These are phyloP conservation scores for Phthorimaea operculella DNA, from an alignment of 1,140 invertebrate genomes.

Conservation along the genomic window DNA sequence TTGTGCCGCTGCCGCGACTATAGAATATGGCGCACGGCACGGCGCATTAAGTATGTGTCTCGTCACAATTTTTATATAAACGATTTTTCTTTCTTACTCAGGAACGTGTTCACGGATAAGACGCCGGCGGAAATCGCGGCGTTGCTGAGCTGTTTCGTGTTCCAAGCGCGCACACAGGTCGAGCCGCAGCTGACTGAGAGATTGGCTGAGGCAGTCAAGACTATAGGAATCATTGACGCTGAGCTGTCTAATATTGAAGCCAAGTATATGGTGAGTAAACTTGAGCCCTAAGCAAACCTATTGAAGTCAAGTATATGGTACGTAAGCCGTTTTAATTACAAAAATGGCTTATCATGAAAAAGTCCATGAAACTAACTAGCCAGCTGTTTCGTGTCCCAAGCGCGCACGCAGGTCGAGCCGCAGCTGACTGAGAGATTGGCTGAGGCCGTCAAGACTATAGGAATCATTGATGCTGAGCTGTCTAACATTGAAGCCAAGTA, in stretches of 20 bases:
- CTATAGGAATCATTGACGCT: constrained; percentile 49
- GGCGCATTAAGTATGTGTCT: no score
- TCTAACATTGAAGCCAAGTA: constrained; percentile 55
- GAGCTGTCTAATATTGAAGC: constrained; percentile 56
- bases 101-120: constrained; percentile 89
- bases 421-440: constrained; percentile 68
- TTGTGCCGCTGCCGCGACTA: no score
- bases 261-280: constrained; percentile 56
- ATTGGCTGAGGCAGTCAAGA: constrained; percentile 61
- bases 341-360: no score
- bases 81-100: no score
- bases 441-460: constrained; percentile 56
- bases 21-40: no score
- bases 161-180: constrained; percentile 80
- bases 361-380: no score
- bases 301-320: constrained; percentile 47
- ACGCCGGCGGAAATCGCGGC: constrained; percentile 93
- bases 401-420: constrained; percentile 73
- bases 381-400: constrained; percentile 92
- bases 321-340: no score
- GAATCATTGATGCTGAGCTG: constrained; percentile 52
- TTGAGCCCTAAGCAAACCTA: no score
- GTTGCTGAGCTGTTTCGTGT: constrained; percentile 90
- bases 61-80: no score
- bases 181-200: constrained; percentile 68